phyloP scores from a whole-genome alignment of 2,113 vertebrate species.

The Silurus asotus region DNA sequence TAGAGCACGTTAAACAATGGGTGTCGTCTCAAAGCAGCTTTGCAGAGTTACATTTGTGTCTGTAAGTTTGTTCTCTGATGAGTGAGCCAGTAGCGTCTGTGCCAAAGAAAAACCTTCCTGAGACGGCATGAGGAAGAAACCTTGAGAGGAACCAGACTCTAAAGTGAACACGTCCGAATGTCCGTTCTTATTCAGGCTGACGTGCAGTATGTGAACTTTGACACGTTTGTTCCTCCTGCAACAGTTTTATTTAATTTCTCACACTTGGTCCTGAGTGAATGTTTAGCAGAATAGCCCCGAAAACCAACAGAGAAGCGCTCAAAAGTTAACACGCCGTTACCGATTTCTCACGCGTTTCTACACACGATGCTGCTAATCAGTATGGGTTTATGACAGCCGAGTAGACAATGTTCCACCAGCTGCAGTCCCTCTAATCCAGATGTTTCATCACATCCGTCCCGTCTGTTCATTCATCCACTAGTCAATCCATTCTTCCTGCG shows the following conservation, averaged over 20 bases:
- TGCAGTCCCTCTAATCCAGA: background rate
- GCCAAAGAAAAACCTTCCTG: no score
- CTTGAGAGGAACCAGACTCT: no score
- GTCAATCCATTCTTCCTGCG: no score
- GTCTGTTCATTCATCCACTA: background rate
- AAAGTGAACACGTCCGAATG: no score
- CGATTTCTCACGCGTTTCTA: background rate
- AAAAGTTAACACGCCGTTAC: background rate
- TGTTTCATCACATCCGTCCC: background rate
- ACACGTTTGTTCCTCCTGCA: background rate
- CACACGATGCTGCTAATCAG: constrained; percentile 4
- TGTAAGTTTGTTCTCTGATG: no score
- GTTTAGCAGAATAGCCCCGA: background rate
- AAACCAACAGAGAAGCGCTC: background rate
- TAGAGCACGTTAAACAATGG: no score
- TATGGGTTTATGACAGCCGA: background rate
- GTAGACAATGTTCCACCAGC: constrained; percentile 7
- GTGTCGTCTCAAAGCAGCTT: no score
- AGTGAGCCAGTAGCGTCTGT: no score
- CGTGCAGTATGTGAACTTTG: background rate
- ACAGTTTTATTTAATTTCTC: background rate
- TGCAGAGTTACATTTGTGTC: no score
- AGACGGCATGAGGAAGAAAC: no score
- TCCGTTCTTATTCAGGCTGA: background rate
- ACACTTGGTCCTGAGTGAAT: background rate